phyloP scores from a whole-genome alignment of 2,113 vertebrate genomes.

The Sander lucioperca region DNA sequence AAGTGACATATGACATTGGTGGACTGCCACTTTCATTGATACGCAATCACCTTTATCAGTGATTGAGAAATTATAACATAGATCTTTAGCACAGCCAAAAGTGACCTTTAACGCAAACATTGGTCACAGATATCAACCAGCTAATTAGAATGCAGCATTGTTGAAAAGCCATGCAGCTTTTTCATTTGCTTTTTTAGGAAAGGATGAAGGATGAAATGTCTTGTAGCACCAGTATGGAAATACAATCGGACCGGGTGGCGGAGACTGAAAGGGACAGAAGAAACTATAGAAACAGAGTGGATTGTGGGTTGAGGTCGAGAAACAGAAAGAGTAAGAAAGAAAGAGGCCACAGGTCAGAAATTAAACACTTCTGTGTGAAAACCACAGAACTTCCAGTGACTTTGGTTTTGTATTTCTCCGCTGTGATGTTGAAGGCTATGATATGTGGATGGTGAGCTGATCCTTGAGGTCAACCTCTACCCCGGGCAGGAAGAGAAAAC shows the following conservation, averaged over 20 bases:
- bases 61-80: background rate
- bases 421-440: slow-evolving; percentile 35
- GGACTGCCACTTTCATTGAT: background rate
- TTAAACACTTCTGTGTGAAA: slow-evolving; percentile 50
- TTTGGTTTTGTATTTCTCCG: slow-evolving; percentile 51
- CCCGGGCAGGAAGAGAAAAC: slow-evolving; percentile 37
- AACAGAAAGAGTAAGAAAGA: background rate
- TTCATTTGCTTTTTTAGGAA: background rate
- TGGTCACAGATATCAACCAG: background rate
- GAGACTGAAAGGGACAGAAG: background rate
- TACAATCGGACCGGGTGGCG: background rate
- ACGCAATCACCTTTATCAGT: background rate
- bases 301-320: slow-evolving; percentile 13
- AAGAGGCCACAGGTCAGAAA: slow-evolving; percentile 28
- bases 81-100: background rate
- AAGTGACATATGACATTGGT: background rate
- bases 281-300: background rate
- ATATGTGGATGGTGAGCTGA: slow-evolving; percentile 45
- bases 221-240: background rate
- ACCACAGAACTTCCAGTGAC: slow-evolving; percentile 16
- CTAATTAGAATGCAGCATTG: background rate
- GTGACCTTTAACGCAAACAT: background rate
- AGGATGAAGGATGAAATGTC: background rate
- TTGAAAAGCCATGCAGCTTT: background rate
- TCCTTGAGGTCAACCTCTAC: slow-evolving; percentile 57